These are phyloP conservation scores for Oryzias curvinotus DNA, from an alignment of 2,113 vertebrate species.

Conservation along the genomic window DNA sequence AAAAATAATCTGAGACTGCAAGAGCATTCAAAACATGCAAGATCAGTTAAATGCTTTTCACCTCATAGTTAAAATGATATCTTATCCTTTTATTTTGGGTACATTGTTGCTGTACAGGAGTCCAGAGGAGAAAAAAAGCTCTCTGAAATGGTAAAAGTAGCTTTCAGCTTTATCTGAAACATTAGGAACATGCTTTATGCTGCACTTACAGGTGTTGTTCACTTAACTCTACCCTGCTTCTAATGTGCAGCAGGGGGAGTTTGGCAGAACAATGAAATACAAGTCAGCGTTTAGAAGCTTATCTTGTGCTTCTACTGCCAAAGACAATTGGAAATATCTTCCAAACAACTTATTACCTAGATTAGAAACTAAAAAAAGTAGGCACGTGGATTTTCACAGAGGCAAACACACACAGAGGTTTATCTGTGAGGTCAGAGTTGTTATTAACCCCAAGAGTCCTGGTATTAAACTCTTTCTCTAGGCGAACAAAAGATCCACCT, in stretches of 20 bases:
- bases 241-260: constrained; percentile 36
- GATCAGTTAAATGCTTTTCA: too few relatives aligned
- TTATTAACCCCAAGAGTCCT: constrained; percentile 70
- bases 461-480: constrained; percentile 55
- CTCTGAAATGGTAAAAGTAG: too few relatives aligned
- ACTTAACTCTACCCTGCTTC: constrained; percentile 47
- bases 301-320: constrained; percentile 45
- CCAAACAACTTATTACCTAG: constrained; percentile 61
- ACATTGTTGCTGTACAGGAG: too few relatives aligned
- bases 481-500: constrained; percentile 59
- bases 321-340: constrained; percentile 68
- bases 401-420: constrained; percentile 41
- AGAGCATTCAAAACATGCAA: too few relatives aligned
- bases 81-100: too few relatives aligned
- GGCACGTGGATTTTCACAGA: constrained; percentile 8
- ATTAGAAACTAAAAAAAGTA: constrained; percentile 37
- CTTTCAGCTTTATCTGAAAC: constrained; percentile 33
- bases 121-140: too few relatives aligned
- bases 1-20: too few relatives aligned
- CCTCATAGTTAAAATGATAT: too few relatives aligned
- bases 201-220: constrained; percentile 5
- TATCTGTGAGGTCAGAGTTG: constrained; percentile 72
- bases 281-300: constrained; percentile 52
- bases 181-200: constrained; percentile 38
- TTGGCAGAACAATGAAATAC: constrained; percentile 57